Percentiles rank a stretch among this genome's conserved stretches.
Conservation (phyloP, 1,140 invertebrate species). For the Neelides sp. region DNA sequence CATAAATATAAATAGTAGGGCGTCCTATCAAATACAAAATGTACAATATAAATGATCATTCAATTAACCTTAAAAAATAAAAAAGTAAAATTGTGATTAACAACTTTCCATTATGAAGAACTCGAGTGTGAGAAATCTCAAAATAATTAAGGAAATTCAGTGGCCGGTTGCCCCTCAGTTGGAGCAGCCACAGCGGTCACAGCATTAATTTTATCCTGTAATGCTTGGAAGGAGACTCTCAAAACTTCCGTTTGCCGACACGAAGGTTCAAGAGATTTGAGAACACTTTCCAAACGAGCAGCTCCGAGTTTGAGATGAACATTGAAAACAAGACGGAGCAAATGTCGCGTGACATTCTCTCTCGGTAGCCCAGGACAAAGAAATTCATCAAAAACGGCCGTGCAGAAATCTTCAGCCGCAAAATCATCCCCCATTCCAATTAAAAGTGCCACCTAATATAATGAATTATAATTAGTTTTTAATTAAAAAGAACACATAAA, state of each 20-base stretch:
- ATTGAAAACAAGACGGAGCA: conserved; percentile 84
- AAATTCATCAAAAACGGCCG: conserved; percentile 90
- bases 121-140: too few relatives aligned
- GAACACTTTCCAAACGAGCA: conserved; percentile 60
- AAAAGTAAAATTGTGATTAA: too few relatives aligned
- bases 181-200: conserved; percentile 4
- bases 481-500: too few relatives aligned
- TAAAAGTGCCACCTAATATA: conserved; percentile 58
- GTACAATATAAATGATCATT: too few relatives aligned
- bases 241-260: conserved; percentile 34
- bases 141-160: too few relatives aligned
- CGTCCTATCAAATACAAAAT: too few relatives aligned
- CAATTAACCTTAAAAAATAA: too few relatives aligned
- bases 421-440: conserved; percentile 87
- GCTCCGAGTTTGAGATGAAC: conserved; percentile 74
- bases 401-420: conserved; percentile 84
- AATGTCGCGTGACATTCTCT: conserved; percentile 86
- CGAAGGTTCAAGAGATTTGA: conserved; percentile 77
- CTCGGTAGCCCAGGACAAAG: conserved; percentile 74
- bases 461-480: not conserved
- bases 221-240: conserved; percentile 16
- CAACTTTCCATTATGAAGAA: too few relatives aligned
- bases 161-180: too few relatives aligned
- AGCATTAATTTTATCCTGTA: conserved; percentile 23
- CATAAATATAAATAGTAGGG: too few relatives aligned